A percentile compares a stretch with the other conserved stretches of the same genome.
phyloP scores from a whole-genome alignment of 1,140 invertebrate genomes.

The Drosophila ercepeae region DNA sequence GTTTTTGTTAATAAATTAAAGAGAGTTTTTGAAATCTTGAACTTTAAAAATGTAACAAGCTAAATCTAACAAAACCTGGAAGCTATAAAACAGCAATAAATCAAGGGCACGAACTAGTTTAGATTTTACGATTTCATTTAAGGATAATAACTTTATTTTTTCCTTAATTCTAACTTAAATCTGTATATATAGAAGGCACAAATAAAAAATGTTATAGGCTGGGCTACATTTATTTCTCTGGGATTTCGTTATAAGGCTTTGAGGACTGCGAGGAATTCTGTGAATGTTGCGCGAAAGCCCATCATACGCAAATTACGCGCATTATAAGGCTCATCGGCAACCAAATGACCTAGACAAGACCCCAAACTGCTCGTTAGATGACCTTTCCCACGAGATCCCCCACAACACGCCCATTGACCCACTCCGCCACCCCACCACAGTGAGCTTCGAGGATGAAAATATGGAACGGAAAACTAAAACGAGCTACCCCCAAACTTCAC shows the following conservation, averaged over 20 bases:
- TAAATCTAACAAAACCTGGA: not conserved
- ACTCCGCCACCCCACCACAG: slow-evolving; percentile 15
- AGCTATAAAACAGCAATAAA: not conserved
- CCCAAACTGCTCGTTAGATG: slow-evolving; percentile 64
- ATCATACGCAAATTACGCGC: slow-evolving; percentile 59
- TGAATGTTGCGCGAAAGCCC: slow-evolving; percentile 30
- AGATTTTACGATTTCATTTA: not conserved
- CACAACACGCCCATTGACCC: not conserved
- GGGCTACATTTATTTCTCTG: not conserved
- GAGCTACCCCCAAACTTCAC: slow-evolving; percentile 50
- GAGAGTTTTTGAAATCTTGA: not conserved
- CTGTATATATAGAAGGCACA: not conserved
- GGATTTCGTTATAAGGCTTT: not conserved
- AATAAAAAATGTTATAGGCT: not conserved
- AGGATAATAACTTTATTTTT: not conserved
- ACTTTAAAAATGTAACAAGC: not conserved
- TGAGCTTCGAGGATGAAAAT: slow-evolving; percentile 33
- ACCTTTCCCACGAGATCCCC: not conserved
- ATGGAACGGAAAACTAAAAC: slow-evolving; percentile 3
- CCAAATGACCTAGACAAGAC: slow-evolving; percentile 57
- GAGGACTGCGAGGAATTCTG: slow-evolving; percentile 11
- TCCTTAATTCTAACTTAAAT: not conserved
- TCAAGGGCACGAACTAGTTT: not conserved
- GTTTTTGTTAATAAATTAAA: not conserved
- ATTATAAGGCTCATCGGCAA: slow-evolving; percentile 60